Base-by-base conservation (phyloP, 2,113 vertebrate genomes). In the Scortum barcoo region DNA sequence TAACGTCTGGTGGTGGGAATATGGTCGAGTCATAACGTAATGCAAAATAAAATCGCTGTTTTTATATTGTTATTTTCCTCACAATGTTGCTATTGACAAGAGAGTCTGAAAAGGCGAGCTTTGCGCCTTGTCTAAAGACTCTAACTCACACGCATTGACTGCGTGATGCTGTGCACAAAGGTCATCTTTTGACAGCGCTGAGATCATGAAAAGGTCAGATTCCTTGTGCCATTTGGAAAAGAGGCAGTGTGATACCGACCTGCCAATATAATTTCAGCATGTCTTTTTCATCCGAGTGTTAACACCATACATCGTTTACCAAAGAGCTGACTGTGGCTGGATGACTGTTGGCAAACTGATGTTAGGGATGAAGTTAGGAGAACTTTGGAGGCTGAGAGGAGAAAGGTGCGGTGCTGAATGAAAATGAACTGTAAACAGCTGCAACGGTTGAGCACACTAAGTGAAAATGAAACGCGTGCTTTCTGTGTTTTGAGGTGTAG, bases 121-220 rank as follows among this genome's bases (percentile, higher is more conserved):
- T 61, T 75, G 75, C 51, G 71, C 78, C 83, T 57, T 44, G 85
- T 91, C 85, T 78, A 71, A 83, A 92, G 79, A 67, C 58, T 83
- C 76, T 38, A 69, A 82, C 73, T 67, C 71, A 38, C 56, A 61
- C 80, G 61, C 87, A 78, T 53, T 76, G 85, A 86, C 75, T 54
- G 54, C 8, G 74, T 85, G 88, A 86, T 79, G 83, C 88, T 72
- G 88, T 80, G 85, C 84, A 81, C 83, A 92, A 93, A 94, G 93
- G 93, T 92, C 90, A 94, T 86, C 63, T 74, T 84, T 77, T 93
- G 92, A 94, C 93, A 93, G 91, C 63, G 2, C 22, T 36, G 72
- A 89, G 87, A 92, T 92, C 86, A 83, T 54, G 80, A 84, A 91
- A 93, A 94, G 93, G 93, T 92, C 93, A 92, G 80, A 86, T 44